phyloP scores from a whole-genome alignment of 30 jellyfish, hydroid and myxozoan species.

The Pseudorhiza aurosa region DNA sequence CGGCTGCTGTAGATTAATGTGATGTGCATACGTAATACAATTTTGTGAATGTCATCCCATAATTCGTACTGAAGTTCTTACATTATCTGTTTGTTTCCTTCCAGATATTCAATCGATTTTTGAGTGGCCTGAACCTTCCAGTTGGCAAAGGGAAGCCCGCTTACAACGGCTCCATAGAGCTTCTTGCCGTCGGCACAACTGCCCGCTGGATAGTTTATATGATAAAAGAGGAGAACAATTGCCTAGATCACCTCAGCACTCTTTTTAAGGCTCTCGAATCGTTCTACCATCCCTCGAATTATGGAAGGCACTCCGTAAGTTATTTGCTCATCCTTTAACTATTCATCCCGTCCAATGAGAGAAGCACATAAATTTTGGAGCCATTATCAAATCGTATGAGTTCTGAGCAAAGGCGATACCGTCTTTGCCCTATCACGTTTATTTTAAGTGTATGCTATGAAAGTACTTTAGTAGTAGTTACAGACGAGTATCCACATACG shows the following conservation, averaged over 20 bases:
- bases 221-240: conserved; percentile 76
- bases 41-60: too few species aligned
- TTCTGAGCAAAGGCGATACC: too few species aligned
- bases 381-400: too few species aligned
- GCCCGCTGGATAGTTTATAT: conserved; percentile 87
- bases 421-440: too few species aligned
- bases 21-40: too few species aligned
- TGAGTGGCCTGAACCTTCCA: conserved; percentile 86
- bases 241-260: conserved; percentile 69
- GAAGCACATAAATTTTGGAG: too few species aligned
- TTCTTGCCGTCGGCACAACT: conserved; percentile 46
- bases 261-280: conserved; percentile 81
- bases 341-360: too few species aligned
- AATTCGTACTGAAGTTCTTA: too few species aligned
- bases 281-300: conserved; percentile 91
- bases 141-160: conserved; percentile 67
- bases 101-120: conserved; percentile 84
- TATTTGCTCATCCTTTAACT: not conserved
- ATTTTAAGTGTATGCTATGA: too few species aligned
- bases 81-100: not conserved
- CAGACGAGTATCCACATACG: too few species aligned
- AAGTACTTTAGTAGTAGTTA: too few species aligned
- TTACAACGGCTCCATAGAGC: conserved; percentile 42
- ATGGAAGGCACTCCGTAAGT: conserved; percentile 83
- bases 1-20: too few species aligned